Evolutionary conservation across 2,888 invertebrate genomes (phyloP).

Genomic region (Hydriomena furcata): DNA sequence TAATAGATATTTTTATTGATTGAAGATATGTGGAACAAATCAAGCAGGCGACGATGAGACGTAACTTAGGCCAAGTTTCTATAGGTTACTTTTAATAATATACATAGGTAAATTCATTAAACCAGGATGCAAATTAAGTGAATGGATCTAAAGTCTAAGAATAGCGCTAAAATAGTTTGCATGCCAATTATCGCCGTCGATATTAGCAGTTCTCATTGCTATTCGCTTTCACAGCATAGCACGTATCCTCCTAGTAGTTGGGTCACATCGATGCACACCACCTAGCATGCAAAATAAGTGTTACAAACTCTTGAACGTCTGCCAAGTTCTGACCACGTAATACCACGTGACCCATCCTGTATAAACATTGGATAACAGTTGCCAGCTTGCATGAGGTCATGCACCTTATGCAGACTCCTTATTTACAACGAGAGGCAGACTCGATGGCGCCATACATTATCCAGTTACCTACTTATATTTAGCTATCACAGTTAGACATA

Average conservation of each 20-base stretch:
- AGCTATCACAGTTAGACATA: conserved; percentile 51
- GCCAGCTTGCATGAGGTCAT: conserved; percentile 63
- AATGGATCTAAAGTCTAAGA: conserved; percentile 29
- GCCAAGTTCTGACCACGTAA: conserved; percentile 69
- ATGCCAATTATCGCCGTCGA: conserved; percentile 30
- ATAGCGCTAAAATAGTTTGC: conserved; percentile 29
- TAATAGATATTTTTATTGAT: no score
- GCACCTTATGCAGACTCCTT: conserved; percentile 60
- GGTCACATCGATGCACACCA: conserved; percentile 59
- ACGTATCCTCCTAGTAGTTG: conserved; percentile 60
- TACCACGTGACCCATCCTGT: conserved; percentile 60
- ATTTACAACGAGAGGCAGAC: conserved; percentile 59
- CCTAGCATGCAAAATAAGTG: conserved; percentile 68
- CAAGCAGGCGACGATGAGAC: no score
- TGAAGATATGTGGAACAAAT: not conserved
- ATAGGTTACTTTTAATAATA: not conserved
- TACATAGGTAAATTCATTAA: not conserved
- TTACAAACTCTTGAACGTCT: conserved; percentile 63
- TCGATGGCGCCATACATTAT: conserved; percentile 60
- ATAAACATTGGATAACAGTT: conserved; percentile 70
- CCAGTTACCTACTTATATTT: conserved; percentile 66
- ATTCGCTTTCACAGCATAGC: conserved; percentile 52
- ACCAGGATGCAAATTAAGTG: conserved; percentile 19
- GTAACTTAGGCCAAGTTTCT: not conserved
- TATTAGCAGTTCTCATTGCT: conserved; percentile 38